These are phyloP conservation scores for Rafetus swinhoei DNA, from an alignment of 2,113 vertebrate genomes.

Conservation along the genomic window DNA sequence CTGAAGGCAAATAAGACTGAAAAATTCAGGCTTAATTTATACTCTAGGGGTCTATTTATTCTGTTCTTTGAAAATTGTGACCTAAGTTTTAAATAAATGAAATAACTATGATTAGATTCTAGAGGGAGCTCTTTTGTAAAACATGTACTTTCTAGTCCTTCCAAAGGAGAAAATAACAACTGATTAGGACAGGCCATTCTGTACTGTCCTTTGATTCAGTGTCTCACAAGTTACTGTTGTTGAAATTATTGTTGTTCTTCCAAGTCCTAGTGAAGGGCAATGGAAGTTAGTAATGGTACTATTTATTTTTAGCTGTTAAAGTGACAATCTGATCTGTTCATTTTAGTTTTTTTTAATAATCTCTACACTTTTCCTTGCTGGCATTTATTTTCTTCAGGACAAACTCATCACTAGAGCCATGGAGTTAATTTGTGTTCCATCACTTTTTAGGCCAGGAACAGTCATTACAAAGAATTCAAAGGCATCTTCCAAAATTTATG, in stretches of 20 bases:
- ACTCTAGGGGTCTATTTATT: background rate
- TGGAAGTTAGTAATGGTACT: background rate
- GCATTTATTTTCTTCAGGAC: background rate
- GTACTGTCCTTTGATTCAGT: background rate
- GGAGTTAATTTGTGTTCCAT: background rate
- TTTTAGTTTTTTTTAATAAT: background rate
- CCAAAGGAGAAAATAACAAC: background rate
- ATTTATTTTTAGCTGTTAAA: background rate
- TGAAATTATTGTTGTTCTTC: background rate
- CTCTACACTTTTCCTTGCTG: background rate
- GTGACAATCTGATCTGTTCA: background rate
- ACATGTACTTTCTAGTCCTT: background rate
- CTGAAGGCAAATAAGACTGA: background rate
- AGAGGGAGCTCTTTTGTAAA: background rate
- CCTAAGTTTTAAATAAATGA: background rate
- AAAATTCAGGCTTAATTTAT: background rate
- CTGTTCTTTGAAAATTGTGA: background rate
- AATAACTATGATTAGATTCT: background rate
- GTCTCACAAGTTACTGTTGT: background rate
- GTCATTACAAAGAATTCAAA: slow-evolving; percentile 47
- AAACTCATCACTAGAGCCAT: background rate
- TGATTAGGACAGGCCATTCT: background rate
- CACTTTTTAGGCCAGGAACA: background rate
- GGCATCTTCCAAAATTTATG: background rate
- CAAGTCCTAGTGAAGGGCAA: background rate